A percentile compares a stretch with the other conserved stretches of the same genome.
Conservation (phyloP, 2,888 invertebrate species). For the Tyria jacobaeae region DNA sequence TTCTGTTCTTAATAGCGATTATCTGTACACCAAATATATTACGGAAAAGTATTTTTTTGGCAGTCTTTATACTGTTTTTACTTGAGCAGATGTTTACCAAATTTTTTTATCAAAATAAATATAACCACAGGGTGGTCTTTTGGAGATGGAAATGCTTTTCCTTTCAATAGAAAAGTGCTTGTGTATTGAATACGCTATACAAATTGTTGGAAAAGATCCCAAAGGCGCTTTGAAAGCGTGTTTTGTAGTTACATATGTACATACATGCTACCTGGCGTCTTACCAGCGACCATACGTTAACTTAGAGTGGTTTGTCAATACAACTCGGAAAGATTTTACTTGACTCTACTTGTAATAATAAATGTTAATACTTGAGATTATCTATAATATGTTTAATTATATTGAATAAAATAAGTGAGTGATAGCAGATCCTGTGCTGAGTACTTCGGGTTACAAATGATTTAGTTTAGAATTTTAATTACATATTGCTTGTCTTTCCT, state of each 20-base stretch:
- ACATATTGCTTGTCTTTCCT: too few relatives aligned
- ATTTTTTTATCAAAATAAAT: constrained; percentile 35
- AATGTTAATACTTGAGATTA: constrained; percentile 37
- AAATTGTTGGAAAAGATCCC: constrained; percentile 56
- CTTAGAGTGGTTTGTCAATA: constrained; percentile 75
- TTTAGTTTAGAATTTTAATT: too few relatives aligned
- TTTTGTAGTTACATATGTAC: constrained; percentile 52
- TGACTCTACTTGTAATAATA: constrained; percentile 51
- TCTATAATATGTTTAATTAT: constrained; percentile 17
- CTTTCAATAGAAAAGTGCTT: constrained; percentile 54
- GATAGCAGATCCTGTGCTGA: not conserved
- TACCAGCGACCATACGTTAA: constrained; percentile 65
- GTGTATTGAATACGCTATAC: constrained; percentile 54
- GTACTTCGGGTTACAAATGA: too few relatives aligned
- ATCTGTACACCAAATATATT: constrained; percentile 25
- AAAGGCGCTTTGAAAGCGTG: constrained; percentile 58
- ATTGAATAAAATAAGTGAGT: constrained; percentile 20
- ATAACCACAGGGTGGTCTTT: constrained; percentile 50
- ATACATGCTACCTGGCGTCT: constrained; percentile 59
- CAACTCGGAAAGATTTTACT: constrained; percentile 66
- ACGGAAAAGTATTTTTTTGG: constrained; percentile 10
- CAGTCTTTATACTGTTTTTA: constrained; percentile 9
- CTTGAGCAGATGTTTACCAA: constrained; percentile 14
- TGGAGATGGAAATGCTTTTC: constrained; percentile 51
- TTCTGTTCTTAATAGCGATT: constrained; percentile 35